These are phyloP conservation scores for Melinaea marsaeus DNA, from an alignment of 2,888 invertebrate genomes.

Conservation along the genomic window DNA sequence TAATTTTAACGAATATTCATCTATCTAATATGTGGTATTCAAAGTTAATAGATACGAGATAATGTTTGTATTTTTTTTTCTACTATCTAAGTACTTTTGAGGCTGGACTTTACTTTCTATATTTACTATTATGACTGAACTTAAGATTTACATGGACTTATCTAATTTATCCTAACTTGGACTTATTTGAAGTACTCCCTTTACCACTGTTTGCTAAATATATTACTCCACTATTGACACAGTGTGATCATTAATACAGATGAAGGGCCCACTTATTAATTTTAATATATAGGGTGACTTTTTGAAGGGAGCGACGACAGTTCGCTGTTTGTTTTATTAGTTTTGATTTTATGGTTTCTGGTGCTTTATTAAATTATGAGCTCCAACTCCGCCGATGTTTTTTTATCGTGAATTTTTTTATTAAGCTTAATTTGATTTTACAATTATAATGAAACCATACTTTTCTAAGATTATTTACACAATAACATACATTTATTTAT, in stretches of 20 bases:
- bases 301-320: conserved; percentile 61
- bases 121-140: neutral
- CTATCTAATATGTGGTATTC: too few species aligned
- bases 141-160: neutral
- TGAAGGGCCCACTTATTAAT: conserved; percentile 75
- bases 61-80: too few species aligned
- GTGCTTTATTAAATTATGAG: conserved; percentile 28
- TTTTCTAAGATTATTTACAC: too few species aligned
- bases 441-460: neutral
- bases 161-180: conserved; percentile 36
- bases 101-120: too few species aligned
- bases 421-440: neutral
- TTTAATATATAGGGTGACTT: conserved; percentile 74
- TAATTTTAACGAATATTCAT: too few species aligned
- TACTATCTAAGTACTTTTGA: too few species aligned
- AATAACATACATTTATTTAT: too few species aligned
- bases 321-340: conserved; percentile 64
- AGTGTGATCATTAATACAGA: conserved; percentile 74
- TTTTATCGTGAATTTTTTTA: neutral
- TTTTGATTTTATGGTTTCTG: conserved; percentile 68
- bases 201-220: conserved; percentile 70
- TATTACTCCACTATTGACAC: conserved; percentile 74
- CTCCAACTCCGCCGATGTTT: neutral
- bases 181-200: conserved; percentile 34
- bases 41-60: too few species aligned